Base-by-base conservation (phyloP, 2,113 vertebrate species). In the Rhadina sibilatrix region DNA sequence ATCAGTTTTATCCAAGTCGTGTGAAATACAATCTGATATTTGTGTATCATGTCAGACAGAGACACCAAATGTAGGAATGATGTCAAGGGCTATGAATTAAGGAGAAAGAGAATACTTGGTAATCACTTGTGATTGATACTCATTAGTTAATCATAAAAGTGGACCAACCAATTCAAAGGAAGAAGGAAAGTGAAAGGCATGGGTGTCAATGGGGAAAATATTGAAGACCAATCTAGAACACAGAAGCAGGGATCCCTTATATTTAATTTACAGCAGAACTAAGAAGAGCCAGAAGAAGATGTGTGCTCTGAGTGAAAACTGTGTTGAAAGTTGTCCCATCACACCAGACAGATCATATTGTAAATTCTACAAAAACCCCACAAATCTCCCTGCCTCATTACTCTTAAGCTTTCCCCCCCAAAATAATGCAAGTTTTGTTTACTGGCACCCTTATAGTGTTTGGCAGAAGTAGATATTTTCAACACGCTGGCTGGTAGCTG, bases 291-390 rank as follows among this genome's bases (percentile, higher is more conserved):
- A 46, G 64, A 44, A 46, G 17, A 68, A 66, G 7, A 40, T 3
- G 2, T 11, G 2, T 42, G 20, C 22, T 89, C 50, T 31, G 16
- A 82, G 3, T 47, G 31, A 74, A 89, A 61, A 83, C 20, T 31
- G 2, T 53, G 7, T n/a, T 71, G 10, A 24, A 94, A 75, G 7
- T 61, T 60, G 15, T 37, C 9, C 15, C 28, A 49, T 46, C 5
- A 19, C 9, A 37, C 15, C 42, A 6, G 31, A 25, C 17, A 81
- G 27, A 49, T 37, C 25, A 18, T 35, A 23, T 28, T 15, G 35
- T 9, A 20, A 83, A 31, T 13, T 52, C 40, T 12, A 25, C 8
- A 59, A 38, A 88, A 77, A 0, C 0, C 2, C 10, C 5, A 6
- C 21, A 64, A 1, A 3, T 37, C n/a, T 83, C 81, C n/a, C 44